Conservation (phyloP, 2,113 vertebrate species). For the Grantiella picta region DNA sequence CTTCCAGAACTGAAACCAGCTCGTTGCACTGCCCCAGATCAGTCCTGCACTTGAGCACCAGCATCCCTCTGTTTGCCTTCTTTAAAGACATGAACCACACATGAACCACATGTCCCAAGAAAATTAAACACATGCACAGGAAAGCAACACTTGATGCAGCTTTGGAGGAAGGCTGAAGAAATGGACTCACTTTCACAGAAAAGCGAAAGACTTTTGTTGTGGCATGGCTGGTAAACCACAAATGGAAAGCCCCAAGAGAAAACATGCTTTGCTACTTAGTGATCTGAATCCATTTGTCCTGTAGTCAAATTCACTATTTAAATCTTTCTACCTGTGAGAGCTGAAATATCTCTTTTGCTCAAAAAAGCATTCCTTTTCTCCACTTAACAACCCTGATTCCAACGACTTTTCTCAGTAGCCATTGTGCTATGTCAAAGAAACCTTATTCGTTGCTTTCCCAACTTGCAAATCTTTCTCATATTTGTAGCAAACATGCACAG, state of each 20-base stretch:
- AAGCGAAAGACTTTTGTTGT: neutral
- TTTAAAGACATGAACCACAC: neutral
- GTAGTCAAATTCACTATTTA: neutral
- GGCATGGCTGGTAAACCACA: slow-evolving; percentile 59
- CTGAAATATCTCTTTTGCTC: neutral
- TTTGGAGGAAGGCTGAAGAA: neutral
- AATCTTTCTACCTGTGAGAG: neutral
- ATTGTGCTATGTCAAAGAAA: neutral
- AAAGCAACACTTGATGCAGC: neutral
- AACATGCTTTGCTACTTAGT: neutral
- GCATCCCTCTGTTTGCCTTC: neutral
- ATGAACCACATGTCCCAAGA: neutral
- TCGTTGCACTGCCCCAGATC: neutral
- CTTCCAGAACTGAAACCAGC: neutral
- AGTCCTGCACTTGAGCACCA: neutral
- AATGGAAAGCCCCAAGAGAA: slow-evolving; percentile 40
- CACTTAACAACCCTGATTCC: neutral
- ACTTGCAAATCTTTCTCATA: neutral
- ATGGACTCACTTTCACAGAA: slow-evolving; percentile 22
- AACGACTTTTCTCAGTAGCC: neutral
- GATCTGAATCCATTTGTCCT: neutral
- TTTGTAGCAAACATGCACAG: neutral
- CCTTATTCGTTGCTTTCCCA: neutral
- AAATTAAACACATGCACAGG: neutral
- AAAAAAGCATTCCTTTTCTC: neutral